These are phyloP conservation scores for Ovis canadensis DNA, from an alignment of 2,113 vertebrate genomes.

Conservation along the genomic window DNA sequence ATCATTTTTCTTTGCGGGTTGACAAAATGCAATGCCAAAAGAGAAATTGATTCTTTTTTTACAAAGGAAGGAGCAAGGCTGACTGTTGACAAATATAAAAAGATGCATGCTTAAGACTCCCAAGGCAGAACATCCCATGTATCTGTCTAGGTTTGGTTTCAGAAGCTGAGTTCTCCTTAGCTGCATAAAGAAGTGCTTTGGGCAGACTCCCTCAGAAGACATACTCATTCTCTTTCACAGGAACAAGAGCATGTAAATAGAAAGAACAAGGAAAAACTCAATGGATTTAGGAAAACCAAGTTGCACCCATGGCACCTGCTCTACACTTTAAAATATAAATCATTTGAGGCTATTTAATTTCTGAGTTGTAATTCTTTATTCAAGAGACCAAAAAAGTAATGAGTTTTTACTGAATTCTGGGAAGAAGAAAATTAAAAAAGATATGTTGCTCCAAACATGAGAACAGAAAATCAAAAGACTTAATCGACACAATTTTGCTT, in stretches of 20 bases:
- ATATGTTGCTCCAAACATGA: constrained; percentile 17
- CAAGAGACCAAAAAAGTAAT: constrained; percentile 66
- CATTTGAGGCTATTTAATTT: constrained; percentile 59
- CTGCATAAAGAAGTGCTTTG: background rate
- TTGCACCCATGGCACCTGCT: constrained; percentile 15
- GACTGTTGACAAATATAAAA: background rate
- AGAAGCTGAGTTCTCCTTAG: background rate
- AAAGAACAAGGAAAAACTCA: constrained; percentile 21
- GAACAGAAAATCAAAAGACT: constrained; percentile 44
- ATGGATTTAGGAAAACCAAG: constrained; percentile 1
- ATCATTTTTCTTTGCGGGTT: background rate
- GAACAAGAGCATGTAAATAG: constrained; percentile 21
- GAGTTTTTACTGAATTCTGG: constrained; percentile 58
- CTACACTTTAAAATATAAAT: constrained; percentile 62
- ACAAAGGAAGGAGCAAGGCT: background rate
- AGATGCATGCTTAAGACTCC: fast-evolving
- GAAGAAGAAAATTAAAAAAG: constrained; percentile 55
- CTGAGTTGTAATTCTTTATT: constrained; percentile 60
- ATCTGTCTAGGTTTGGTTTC: background rate
- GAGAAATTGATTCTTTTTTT: background rate
- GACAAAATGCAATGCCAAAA: background rate
- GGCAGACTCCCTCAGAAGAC: background rate
- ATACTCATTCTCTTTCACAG: background rate
- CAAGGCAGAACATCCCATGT: background rate
- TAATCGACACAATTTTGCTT: constrained; percentile 28